Evolutionary conservation across 30 jellyfish, hydroid and myxozoan genomes (phyloP).

Genomic region (Mastigias papua): DNA sequence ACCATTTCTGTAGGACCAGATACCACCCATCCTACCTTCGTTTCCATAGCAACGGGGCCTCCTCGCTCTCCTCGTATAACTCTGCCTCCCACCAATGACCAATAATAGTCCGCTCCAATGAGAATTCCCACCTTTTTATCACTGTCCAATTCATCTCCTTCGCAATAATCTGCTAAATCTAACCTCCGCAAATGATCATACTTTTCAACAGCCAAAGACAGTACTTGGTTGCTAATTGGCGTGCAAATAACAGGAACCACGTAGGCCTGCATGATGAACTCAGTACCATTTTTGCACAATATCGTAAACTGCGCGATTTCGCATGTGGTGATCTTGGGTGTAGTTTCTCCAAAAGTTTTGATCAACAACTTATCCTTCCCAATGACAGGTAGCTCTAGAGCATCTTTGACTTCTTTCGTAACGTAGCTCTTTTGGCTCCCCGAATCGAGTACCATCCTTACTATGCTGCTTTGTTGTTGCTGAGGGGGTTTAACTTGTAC

Average conservation of each 20-base stretch:
- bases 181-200: constrained; percentile 26
- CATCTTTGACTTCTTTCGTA: constrained; percentile 10
- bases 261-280: constrained; percentile 15
- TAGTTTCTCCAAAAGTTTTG: constrained; percentile 24
- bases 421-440: constrained; percentile 38
- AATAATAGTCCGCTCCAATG: not conserved
- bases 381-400: constrained; percentile 4
- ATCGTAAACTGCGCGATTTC: constrained; percentile 20
- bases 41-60: constrained; percentile 10
- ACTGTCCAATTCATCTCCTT: not conserved
- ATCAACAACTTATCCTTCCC: constrained; percentile 18
- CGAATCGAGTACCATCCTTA: constrained; percentile 5
- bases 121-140: not conserved
- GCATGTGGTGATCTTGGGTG: constrained; percentile 19
- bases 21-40: constrained; percentile 32
- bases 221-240: constrained; percentile 33
- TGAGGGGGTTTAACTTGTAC: constrained; percentile 6
- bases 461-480: not conserved
- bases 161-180: constrained; percentile 31
- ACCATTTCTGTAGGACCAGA: constrained; percentile 26
- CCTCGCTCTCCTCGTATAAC: not conserved
- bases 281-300: constrained; percentile 5
- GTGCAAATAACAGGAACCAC: constrained; percentile 44
- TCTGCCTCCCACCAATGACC: not conserved
- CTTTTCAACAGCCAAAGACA: constrained; percentile 8